These are phyloP conservation scores for Strigamia maritima DNA, from an alignment of 2,888 invertebrate genomes.

Conservation along the genomic window DNA sequence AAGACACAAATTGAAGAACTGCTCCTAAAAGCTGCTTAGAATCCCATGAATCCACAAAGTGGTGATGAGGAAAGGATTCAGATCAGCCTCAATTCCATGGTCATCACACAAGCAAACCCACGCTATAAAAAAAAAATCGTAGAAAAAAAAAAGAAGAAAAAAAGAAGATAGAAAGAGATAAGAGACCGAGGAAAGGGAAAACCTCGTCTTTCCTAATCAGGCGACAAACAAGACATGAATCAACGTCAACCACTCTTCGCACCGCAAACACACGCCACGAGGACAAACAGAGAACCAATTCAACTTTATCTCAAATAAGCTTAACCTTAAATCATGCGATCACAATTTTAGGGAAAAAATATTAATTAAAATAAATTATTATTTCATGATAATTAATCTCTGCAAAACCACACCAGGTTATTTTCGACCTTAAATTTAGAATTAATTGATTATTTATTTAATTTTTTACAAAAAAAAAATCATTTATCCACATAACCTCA, in stretches of 20 bases:
- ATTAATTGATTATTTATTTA: too few relatives aligned
- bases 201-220: constrained; percentile 23
- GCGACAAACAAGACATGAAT: constrained; percentile 23
- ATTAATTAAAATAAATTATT: not conserved
- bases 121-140: not conserved
- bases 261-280: not conserved
- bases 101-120: constrained; percentile 23
- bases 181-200: constrained; percentile 12
- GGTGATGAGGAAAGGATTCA: constrained; percentile 16
- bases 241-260: constrained; percentile 1
- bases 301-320: not conserved
- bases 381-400: not conserved
- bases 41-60: constrained; percentile 19
- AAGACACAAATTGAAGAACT: constrained; percentile 13
- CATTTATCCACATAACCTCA: not conserved
- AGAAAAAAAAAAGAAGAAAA: not conserved
- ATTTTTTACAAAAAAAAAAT: too few relatives aligned
- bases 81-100: constrained; percentile 13
- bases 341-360: not conserved
- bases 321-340: not conserved
- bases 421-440: too few relatives aligned
- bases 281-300: not conserved
- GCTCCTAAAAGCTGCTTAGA: constrained; percentile 19
- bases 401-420: too few relatives aligned
- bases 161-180: not conserved